phyloP scores from a whole-genome alignment of 2,797 vertebrate genomes.

The Xerus rutilus region DNA sequence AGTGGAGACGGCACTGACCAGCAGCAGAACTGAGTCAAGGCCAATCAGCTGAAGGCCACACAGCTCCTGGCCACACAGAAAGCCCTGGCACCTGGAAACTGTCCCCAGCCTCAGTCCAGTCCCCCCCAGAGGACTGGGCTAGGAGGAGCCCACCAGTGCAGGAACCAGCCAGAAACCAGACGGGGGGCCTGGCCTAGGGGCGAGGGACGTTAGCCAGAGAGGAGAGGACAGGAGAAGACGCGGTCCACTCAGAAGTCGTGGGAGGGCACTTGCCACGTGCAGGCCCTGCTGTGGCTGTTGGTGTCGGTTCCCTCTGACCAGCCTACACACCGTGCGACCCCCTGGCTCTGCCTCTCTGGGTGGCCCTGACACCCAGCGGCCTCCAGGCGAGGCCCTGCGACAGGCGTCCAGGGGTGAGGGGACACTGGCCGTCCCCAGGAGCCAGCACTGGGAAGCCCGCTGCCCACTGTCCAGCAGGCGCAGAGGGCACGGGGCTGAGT shows the following conservation, averaged over 20 bases:
- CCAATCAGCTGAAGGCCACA: accelerated
- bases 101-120: not conserved
- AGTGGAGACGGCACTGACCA: not conserved
- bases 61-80: not conserved
- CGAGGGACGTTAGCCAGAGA: not conserved
- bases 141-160: not conserved
- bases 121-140: not conserved
- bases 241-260: not conserved
- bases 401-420: too few relatives aligned
- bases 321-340: not conserved
- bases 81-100: not conserved
- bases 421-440: too few relatives aligned
- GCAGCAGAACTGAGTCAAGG: not conserved
- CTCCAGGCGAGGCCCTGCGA: too few relatives aligned
- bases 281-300: too few relatives aligned
- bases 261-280: too few relatives aligned
- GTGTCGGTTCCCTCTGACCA: too few relatives aligned
- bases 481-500: too few relatives aligned
- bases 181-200: not conserved
- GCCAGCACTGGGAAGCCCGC: too few relatives aligned
- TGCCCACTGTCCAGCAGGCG: too few relatives aligned
- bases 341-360: not conserved
- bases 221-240: not conserved
- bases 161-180: not conserved
- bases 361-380: too few relatives aligned